Percentiles rank a stretch among this genome's conserved stretches.
phyloP scores from a whole-genome alignment of 2,888 invertebrate genomes.

The Parascotia fuliginaria region DNA sequence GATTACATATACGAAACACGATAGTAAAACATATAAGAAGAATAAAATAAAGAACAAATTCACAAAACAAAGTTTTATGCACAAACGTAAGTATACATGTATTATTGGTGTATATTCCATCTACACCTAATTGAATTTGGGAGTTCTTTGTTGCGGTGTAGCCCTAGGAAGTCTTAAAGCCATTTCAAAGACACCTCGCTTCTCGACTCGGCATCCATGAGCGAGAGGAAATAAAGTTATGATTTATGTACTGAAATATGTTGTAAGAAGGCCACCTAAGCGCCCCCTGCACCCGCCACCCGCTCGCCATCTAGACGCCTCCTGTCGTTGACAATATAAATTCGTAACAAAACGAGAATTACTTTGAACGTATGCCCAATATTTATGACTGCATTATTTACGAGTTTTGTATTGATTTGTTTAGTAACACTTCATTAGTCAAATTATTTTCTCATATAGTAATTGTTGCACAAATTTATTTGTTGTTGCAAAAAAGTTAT shows the following conservation, averaged over 20 bases:
- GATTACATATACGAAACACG: no score
- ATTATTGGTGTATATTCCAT: constrained; percentile 62
- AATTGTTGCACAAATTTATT: no score
- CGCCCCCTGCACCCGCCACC: constrained; percentile 42
- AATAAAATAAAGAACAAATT: neutral
- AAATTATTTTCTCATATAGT: no score
- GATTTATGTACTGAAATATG: constrained; percentile 84
- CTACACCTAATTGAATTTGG: constrained; percentile 78
- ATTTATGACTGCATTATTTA: constrained; percentile 37
- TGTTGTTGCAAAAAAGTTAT: no score
- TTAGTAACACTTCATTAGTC: neutral
- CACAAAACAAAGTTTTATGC: constrained; percentile 9
- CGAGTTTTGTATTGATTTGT: constrained; percentile 30
- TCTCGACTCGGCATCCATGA: constrained; percentile 59
- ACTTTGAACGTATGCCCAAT: constrained; percentile 50
- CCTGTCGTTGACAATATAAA: constrained; percentile 70
- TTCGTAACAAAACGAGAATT: constrained; percentile 63
- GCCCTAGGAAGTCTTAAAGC: constrained; percentile 74
- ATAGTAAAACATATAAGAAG: no score
- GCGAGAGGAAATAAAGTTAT: constrained; percentile 84
- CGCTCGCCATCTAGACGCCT: constrained; percentile 47
- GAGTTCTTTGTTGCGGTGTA: constrained; percentile 76
- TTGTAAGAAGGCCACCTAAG: constrained; percentile 63
- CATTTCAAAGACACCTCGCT: constrained; percentile 79
- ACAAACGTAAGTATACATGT: constrained; percentile 61